These are phyloP conservation scores for Psilopogon haemacephalus DNA, from an alignment of 2,113 vertebrate species.

Conservation along the genomic window DNA sequence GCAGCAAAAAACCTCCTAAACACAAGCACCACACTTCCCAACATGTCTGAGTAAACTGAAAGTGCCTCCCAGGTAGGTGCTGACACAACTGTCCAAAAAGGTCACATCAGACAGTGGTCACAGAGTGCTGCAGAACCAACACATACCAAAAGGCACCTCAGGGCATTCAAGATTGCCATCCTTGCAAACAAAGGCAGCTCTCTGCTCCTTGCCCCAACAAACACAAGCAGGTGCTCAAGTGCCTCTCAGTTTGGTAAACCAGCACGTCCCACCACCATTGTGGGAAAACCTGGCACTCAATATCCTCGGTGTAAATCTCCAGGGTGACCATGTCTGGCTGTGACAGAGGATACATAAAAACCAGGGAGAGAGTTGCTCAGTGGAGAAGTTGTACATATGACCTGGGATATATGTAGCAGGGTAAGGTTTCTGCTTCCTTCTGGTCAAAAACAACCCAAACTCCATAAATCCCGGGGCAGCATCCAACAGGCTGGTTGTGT, in stretches of 20 bases:
- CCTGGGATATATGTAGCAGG: fast-evolving
- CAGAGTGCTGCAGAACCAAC: neutral
- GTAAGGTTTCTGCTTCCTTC: neutral
- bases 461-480: neutral
- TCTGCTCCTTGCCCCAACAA: neutral
- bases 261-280: neutral
- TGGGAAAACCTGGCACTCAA: neutral
- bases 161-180: neutral
- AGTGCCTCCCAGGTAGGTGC: neutral
- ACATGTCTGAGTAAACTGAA: neutral
- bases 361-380: neutral
- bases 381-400: neutral
- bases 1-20: neutral
- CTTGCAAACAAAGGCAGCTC: neutral
- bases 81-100: neutral
- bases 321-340: neutral
- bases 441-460: neutral
- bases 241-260: neutral
- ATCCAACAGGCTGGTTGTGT: fast-evolving
- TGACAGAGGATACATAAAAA: neutral
- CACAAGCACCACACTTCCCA: fast-evolving
- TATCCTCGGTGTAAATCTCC: neutral
- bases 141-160: neutral
- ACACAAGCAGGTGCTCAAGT: neutral
- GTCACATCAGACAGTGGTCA: fast-evolving